Evolutionary conservation across 1,140 invertebrate species (phyloP).

Genomic region (Ganaspis sp.): DNA sequence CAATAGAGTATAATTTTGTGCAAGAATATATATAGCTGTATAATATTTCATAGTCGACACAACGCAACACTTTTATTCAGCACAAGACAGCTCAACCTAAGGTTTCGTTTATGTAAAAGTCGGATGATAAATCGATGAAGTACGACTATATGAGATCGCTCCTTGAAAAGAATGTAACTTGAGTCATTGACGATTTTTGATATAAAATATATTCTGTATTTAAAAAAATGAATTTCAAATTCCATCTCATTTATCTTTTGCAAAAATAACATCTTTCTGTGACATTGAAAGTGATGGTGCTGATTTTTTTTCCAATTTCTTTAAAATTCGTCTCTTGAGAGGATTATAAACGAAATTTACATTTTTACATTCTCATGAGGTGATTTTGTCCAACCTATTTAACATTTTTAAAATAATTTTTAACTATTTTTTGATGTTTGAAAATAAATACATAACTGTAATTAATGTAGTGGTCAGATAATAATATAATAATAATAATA

Average conservation of each 20-base stretch:
- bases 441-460: no score
- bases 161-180: constrained; percentile 12
- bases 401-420: no score
- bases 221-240: neutral
- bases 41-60: neutral
- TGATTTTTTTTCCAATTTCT: neutral
- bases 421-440: no score
- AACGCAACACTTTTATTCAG: constrained; percentile 9
- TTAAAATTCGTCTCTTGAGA: neutral
- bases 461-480: no score
- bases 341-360: neutral
- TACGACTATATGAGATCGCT: constrained; percentile 14
- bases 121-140: constrained; percentile 20
- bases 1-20: neutral
- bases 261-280: neutral
- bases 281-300: neutral
- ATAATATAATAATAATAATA: no score
- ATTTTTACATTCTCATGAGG: neutral
- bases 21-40: neutral
- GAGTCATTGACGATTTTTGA: constrained; percentile 11
- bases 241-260: neutral
- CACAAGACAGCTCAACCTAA: constrained; percentile 1
- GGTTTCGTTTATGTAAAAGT: constrained; percentile 21
- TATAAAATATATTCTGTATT: neutral
- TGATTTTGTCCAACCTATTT: no score